Evolutionary conservation across 2,888 invertebrate genomes (phyloP).

Genomic region (Nycteola revayana): DNA sequence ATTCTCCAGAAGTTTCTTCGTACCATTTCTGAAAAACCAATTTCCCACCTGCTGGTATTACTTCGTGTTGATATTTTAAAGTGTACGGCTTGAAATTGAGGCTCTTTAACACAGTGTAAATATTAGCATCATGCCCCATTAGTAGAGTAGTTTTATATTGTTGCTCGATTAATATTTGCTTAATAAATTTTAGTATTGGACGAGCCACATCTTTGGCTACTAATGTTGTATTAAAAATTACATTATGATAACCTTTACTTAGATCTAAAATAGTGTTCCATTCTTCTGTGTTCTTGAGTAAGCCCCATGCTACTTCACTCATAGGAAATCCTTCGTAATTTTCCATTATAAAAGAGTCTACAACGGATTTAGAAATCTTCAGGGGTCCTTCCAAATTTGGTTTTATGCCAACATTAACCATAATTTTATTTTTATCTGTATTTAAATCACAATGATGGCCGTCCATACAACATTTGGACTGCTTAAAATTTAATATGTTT

Average conservation of each 20-base stretch:
- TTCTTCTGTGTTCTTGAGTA: conserved; percentile 31
- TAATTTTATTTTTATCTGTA: conserved; percentile 45
- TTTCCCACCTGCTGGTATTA: conserved; percentile 61
- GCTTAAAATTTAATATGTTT: conserved; percentile 54
- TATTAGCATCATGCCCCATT: conserved; percentile 71
- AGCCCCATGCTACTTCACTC: conserved; percentile 64
- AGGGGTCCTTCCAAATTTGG: conserved; percentile 60
- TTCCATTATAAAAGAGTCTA: conserved; percentile 69
- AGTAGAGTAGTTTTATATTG: conserved; percentile 47
- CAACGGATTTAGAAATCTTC: conserved; percentile 60
- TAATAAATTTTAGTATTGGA: conserved; percentile 54
- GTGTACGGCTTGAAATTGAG: conserved; percentile 49
- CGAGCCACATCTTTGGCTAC: conserved; percentile 60
- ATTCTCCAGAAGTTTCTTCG: conserved; percentile 30
- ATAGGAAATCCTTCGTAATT: conserved; percentile 61
- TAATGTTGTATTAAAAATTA: conserved; percentile 57
- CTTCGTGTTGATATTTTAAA: conserved; percentile 51
- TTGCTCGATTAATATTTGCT: conserved; percentile 41
- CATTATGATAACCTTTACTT: conserved; percentile 55
- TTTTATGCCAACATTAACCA: conserved; percentile 44
- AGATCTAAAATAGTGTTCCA: conserved; percentile 54
- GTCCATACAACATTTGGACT: conserved; percentile 52
- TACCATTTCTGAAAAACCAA: conserved; percentile 67
- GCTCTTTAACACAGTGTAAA: conserved; percentile 55
- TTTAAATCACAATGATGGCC: conserved; percentile 53